These are phyloP conservation scores for Micronycteris hirsuta DNA, from an alignment of 2,113 vertebrate species.

Conservation along the genomic window DNA sequence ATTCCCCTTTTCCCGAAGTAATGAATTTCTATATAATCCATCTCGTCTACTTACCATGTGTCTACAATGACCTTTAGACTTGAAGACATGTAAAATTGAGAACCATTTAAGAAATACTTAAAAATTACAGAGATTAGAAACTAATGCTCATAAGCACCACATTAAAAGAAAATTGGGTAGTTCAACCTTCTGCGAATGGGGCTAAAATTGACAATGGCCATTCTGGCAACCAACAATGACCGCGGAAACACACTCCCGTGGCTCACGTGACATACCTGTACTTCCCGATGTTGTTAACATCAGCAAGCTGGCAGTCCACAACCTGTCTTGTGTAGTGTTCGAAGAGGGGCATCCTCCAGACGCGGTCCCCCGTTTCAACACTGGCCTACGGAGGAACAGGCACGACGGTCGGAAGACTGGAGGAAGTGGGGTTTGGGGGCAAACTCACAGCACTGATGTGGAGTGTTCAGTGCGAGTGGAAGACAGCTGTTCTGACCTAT, in stretches of 20 bases:
- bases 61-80: background rate
- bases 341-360: slow-evolving; percentile 99
- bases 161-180: background rate
- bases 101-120: slow-evolving; percentile 2
- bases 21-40: background rate
- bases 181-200: background rate
- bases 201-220: background rate
- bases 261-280: slow-evolving; percentile 83
- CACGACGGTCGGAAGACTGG: rapidly evolving
- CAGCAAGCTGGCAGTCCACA: slow-evolving; percentile 93
- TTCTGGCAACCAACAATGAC: background rate
- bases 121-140: slow-evolving; percentile 17
- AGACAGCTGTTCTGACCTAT: background rate
- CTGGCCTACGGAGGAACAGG: slow-evolving; percentile 85
- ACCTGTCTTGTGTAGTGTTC: slow-evolving; percentile 95
- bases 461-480: background rate
- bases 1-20: background rate
- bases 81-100: slow-evolving; percentile 12
- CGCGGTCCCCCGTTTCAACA: slow-evolving; percentile 92
- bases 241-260: background rate
- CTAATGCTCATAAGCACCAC: background rate
- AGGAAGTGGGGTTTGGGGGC: background rate
- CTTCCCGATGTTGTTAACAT: slow-evolving; percentile 96
- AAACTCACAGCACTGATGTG: background rate
- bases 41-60: background rate